A percentile compares a stretch with the other conserved stretches of the same genome.
phyloP scores from a whole-genome alignment of 2,113 vertebrate genomes.

The Corapipo altera region DNA sequence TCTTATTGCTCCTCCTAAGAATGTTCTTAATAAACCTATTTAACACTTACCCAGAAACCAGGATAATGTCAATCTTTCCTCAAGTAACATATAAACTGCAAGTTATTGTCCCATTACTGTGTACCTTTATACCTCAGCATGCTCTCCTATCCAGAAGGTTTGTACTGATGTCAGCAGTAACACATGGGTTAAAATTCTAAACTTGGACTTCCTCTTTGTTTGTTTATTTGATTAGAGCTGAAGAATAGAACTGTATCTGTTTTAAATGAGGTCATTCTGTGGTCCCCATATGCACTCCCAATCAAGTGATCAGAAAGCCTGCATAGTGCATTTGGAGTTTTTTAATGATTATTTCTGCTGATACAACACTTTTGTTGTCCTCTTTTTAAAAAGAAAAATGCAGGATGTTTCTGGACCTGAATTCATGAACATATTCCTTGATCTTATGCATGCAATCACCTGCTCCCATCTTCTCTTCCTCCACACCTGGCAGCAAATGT shows the following conservation, averaged over 20 bases:
- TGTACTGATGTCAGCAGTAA: background rate
- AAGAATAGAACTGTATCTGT: background rate
- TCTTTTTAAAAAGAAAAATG: background rate
- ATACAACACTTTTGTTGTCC: background rate
- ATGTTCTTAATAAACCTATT: background rate
- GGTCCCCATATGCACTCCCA: background rate
- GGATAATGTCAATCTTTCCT: background rate
- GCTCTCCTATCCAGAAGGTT: background rate
- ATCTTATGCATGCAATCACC: background rate
- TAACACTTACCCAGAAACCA: background rate
- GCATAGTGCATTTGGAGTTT: fast-evolving
- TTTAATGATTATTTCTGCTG: background rate
- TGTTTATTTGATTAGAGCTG: background rate
- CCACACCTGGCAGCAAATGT: background rate
- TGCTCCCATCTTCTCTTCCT: background rate
- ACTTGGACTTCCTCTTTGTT: background rate
- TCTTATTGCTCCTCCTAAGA: background rate
- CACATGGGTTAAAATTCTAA: background rate
- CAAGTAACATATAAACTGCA: background rate
- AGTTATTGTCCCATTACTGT: background rate
- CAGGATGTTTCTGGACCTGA: background rate
- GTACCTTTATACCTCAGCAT: background rate
- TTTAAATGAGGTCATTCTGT: background rate
- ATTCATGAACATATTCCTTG: background rate
- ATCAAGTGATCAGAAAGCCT: background rate